Evolutionary conservation across 2,888 invertebrate species (phyloP), one percentile per base, ranked within the genome.

Genomic region (Xylocampa areola): DNA sequence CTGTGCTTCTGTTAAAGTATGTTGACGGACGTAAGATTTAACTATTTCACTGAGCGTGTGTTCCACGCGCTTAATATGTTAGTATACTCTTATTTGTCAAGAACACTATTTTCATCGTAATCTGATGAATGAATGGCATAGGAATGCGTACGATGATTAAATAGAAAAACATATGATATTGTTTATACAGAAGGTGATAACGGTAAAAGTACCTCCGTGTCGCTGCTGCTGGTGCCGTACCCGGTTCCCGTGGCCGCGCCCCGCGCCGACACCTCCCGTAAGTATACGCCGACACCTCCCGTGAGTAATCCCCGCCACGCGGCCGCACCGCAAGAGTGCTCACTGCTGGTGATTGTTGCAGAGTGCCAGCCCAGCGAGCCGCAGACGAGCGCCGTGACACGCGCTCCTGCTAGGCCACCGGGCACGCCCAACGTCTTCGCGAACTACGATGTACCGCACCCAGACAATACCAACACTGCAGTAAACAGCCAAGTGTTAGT

Each of bases 181-280:
- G 5, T 36, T 27, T 19, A 44, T 10, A 37, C 62, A 73, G 74
- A 67, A 8, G 44, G 61, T 10, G 73, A 60, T 21, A 47, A 14
- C 19, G 60, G 41, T 16, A 62, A 63, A 0, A 41, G 47, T 25
- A 41, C 61, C 11, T 45, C 77, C 14, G 23, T 85, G 61, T 81
- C 85, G 7, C 52, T 87, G 67, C 76, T 87, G 53, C 66, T 88
- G 55, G 77, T 50, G 29, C 41, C n/a, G n/a, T n/a, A n/a, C n/a
- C n/a, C 50, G 16, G 43, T 14, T 0, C 57, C 58, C 17, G 48
- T 35, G 19, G 47, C 36, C 25, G 21, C 10, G 8, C 47, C 16
- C 25, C 7, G 33, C 30, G 8, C 44, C 16, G 21, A 27, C 8
- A 10, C 33, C 16, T 11, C 33, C 21, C 35, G 39, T 49, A 7